Conservation (phyloP, 2,888 invertebrate species). For the Drosophila affinis region DNA sequence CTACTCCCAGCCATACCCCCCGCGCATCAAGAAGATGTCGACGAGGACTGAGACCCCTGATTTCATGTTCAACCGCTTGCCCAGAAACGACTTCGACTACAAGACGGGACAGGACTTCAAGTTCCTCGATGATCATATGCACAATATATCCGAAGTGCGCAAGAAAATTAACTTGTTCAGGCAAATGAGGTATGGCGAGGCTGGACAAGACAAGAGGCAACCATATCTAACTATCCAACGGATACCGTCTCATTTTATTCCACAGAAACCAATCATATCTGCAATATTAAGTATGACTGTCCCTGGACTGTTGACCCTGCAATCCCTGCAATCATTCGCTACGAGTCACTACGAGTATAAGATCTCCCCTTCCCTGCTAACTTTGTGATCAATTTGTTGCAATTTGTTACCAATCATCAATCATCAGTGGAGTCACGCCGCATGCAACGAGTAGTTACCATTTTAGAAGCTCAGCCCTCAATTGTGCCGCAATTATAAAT, state of each 20-base stretch:
- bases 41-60: slow-evolving; percentile 53
- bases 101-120: slow-evolving; percentile 59
- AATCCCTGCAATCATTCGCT: not conserved
- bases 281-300: slow-evolving; percentile 38
- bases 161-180: slow-evolving; percentile 64
- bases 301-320: not conserved
- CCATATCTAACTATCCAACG: not conserved
- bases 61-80: slow-evolving; percentile 62
- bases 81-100: slow-evolving; percentile 64
- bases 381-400: slow-evolving; percentile 52
- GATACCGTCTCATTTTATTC: not conserved
- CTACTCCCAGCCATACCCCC: slow-evolving; percentile 53
- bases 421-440: slow-evolving; percentile 49
- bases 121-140: slow-evolving; percentile 69
- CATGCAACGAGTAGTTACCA: not conserved
- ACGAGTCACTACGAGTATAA: too few species aligned
- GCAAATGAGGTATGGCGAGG: slow-evolving; percentile 53
- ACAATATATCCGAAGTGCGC: slow-evolving; percentile 54
- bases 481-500: slow-evolving; percentile 49
- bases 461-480: slow-evolving; percentile 38
- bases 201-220: fast-evolving
- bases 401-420: slow-evolving; percentile 50
- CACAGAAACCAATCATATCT: slow-evolving; percentile 63
- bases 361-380: too few species aligned
- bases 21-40: slow-evolving; percentile 43